Base-by-base conservation (phyloP, 2,888 invertebrate species). In the Zaprionus obscuricornis region DNA sequence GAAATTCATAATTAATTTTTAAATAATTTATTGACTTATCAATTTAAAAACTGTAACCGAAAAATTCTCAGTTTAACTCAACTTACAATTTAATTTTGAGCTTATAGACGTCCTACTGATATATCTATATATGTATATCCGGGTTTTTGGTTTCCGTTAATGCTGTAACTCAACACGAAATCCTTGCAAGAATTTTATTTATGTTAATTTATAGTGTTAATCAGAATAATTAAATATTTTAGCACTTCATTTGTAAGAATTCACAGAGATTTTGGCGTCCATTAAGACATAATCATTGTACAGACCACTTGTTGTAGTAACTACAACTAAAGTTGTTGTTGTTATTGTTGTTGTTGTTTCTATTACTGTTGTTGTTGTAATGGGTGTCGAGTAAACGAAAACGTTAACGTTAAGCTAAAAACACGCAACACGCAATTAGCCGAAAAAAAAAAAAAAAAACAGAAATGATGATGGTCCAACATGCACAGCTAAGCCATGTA, bases 401-500 rank as follows among this genome's bases (percentile, higher is more conserved):
- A 34, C 20, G 17, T 11, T 2, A 11, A 4, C 31, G 17, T 16
- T 13, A 20, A 26, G 54, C 49, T 17, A 29, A 37, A 51, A 65
- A 47, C 49, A 31, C 14, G 47, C 27, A 47, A 45, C 49, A 36
- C 37, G 55, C 43, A 55, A 49, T 43, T 43, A 34, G 58, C 54
- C 27, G 68, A 22, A 36, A 58, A 59, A 27, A 33, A 58, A 58
- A 57, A 59, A 36, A 45, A 45, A 6, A 10, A 46, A 59, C 59
- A 45, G 59, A 14, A 45, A 27, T 13, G 20, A 33, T 43, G 47
- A 39, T 36, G 55, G 45, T 69, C 20, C 64, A 58, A 52, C 64
- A 43, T 65, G 67, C 73, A 77, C 81, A 81, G 79, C 76, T 77
- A 76, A 68, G 64, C 59, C 74, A 39, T 72, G 72, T 74, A 75